phyloP scores from a whole-genome alignment of 2,113 vertebrate species.

The Nothocercus julius region DNA sequence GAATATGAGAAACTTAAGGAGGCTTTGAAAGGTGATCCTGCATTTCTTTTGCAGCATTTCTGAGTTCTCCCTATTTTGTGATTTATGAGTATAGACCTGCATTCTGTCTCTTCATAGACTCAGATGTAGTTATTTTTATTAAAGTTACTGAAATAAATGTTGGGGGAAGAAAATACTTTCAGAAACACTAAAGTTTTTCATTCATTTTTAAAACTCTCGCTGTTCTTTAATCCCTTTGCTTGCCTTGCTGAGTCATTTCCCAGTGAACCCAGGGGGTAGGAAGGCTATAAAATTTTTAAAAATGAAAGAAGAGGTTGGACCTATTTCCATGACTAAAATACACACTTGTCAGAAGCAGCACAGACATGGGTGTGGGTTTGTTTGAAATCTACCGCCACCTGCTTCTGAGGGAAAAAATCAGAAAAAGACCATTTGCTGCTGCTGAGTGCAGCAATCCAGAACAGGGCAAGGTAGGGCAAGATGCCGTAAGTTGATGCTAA shows the following conservation, averaged over 20 bases:
- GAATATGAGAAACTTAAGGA: background rate
- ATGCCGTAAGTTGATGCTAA: background rate
- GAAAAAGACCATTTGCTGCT: background rate
- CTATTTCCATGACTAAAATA: slow-evolving; percentile 7
- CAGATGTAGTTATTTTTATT: slow-evolving; percentile 37
- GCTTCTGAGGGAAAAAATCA: background rate
- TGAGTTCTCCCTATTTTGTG: background rate
- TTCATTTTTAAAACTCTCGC: background rate
- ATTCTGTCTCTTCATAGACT: slow-evolving; percentile 3
- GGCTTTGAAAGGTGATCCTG: slow-evolving; percentile 3
- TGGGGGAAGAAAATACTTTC: slow-evolving; percentile 11
- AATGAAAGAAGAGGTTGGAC: background rate
- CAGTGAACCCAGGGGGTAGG: background rate
- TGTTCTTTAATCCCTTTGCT: slow-evolving; percentile 46
- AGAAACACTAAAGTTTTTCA: slow-evolving; percentile 39
- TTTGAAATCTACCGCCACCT: background rate
- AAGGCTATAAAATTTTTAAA: slow-evolving; percentile 12
- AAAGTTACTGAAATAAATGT: slow-evolving; percentile 32
- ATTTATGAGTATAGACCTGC: slow-evolving; percentile 10
- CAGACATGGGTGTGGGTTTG: background rate
- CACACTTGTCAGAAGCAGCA: background rate
- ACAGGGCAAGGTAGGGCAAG: background rate
- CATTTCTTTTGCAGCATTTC: slow-evolving; percentile 3
- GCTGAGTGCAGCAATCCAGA: background rate
- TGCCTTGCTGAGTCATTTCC: slow-evolving; percentile 50